Evolutionary conservation across 53 echinoderm and acorn worm species (phyloP).

Genomic region (Astropecten irregularis): DNA sequence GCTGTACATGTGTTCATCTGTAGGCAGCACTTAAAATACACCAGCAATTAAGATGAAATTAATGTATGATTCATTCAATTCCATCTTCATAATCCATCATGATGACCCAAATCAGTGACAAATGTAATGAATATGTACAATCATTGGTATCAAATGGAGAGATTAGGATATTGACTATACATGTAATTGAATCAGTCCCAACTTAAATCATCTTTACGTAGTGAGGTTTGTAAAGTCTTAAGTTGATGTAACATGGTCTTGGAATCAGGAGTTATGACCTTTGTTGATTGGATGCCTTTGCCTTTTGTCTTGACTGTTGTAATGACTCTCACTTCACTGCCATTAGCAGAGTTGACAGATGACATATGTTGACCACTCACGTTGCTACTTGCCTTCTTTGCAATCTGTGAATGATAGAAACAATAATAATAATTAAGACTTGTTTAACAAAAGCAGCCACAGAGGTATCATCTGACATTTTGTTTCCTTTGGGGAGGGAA

Average conservation of each 20-base stretch:
- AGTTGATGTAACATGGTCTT: slow-evolving; percentile 76
- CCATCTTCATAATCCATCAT: too few species aligned
- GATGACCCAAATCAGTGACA: too few species aligned
- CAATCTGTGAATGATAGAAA: slow-evolving; percentile 26
- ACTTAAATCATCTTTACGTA: slow-evolving; percentile 88
- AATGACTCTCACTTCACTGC: slow-evolving; percentile 88
- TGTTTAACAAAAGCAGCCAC: too few species aligned
- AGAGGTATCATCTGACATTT: background rate
- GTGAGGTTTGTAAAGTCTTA: slow-evolving; percentile 84
- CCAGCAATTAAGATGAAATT: too few species aligned
- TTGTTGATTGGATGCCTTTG: slow-evolving; percentile 33
- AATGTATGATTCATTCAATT: too few species aligned
- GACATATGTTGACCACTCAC: background rate
- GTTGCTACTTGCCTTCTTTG: slow-evolving; percentile 26
- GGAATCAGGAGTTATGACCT: slow-evolving; percentile 33
- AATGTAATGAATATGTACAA: too few species aligned
- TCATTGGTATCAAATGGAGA: too few species aligned
- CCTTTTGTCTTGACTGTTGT: slow-evolving; percentile 94
- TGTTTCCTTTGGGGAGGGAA: slow-evolving; percentile 1
- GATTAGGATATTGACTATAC: too few species aligned
- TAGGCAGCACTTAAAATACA: too few species aligned
- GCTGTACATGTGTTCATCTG: too few species aligned
- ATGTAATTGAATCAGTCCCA: slow-evolving; percentile 93
- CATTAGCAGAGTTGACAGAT: slow-evolving; percentile 31
- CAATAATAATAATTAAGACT: too few species aligned